Evolutionary conservation across 2,888 invertebrate genomes (phyloP), one percentile per base, ranked within the genome.

Genomic region (Hipparchia semele): DNA sequence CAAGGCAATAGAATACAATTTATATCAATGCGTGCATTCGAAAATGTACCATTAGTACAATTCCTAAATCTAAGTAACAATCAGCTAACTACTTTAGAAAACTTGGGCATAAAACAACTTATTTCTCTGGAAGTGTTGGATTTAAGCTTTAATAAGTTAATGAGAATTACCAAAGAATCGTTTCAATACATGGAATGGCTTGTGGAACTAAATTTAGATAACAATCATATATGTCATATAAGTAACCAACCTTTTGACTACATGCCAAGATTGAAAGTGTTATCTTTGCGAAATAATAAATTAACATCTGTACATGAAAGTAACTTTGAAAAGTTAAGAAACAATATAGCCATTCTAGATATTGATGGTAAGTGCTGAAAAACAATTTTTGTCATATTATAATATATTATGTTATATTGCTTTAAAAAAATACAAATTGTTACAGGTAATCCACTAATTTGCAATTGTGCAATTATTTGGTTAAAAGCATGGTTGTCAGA

Each of bases 11-110:
- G 96, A 69, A 88, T 98, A 69, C 95, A 96, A 79, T 96, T 95
- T 80, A 96, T 97, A 76, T 96, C 97, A 0, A 93, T 95, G 49
- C 95, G 96, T 78, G 97, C 97, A 3, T 98, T 98, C 84, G 95
- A 96, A 77, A 96, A 96, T 80, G 95, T 97, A 39, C 97, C 97
- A 0, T 96, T 97, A 67, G 92, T 98, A 71, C 95, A 98, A 72
- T 96, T 97, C 86, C 91, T 98, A 68, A 98, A 98, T 91, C 89
- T 98, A 76, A 98, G 98, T 79, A 95, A 96, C 82, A 98, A 98
- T 89, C 95, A 97, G 79, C 92, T 98, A 73, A 94, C 95, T 6
- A 96, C 94, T 70, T 91, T 98, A 81, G 97, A 97, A 75, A 96
- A 96, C 80, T 95, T 96, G 54, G 98, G 98, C 0, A 87, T 98